phyloP scores from a whole-genome alignment of 2,113 vertebrate genomes.

The Manacus vitellinus region DNA sequence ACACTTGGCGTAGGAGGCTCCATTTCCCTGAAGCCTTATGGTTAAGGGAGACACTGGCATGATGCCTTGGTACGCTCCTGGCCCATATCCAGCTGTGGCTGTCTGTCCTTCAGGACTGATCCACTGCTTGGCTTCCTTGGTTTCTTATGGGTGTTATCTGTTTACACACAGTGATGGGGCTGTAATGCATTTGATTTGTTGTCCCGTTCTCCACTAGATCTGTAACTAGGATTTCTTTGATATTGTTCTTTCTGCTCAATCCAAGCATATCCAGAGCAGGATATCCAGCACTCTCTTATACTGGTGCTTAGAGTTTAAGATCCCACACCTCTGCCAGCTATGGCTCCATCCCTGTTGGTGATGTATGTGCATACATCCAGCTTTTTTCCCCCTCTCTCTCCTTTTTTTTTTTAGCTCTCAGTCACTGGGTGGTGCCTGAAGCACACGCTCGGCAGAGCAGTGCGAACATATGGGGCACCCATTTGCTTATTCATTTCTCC shows the following conservation, averaged over 20 bases:
- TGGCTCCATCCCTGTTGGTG: background rate
- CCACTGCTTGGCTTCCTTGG: background rate
- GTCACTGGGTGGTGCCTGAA: constrained; percentile 25
- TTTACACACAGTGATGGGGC: background rate
- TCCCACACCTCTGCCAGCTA: background rate
- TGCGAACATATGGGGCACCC: constrained; percentile 34
- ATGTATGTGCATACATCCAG: background rate
- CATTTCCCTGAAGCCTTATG: constrained; percentile 13
- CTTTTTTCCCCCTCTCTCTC: background rate
- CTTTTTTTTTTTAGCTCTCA: background rate
- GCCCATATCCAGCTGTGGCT: background rate
- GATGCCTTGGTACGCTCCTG: background rate
- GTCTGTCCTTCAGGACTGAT: background rate
- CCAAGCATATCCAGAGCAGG: background rate
- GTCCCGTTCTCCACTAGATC: background rate
- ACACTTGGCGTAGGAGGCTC: constrained; percentile 17
- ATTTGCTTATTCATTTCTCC: constrained; percentile 57
- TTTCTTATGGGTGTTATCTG: background rate
- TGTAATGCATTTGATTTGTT: background rate
- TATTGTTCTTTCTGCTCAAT: background rate
- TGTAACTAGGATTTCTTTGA: background rate
- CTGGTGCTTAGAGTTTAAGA: background rate
- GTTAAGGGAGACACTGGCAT: background rate
- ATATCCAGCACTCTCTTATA: background rate
- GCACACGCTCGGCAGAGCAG: background rate